Evolutionary conservation across 2,113 vertebrate genomes (phyloP), one percentile per base, ranked within the genome.

Genomic region (Etia nguti): DNA sequence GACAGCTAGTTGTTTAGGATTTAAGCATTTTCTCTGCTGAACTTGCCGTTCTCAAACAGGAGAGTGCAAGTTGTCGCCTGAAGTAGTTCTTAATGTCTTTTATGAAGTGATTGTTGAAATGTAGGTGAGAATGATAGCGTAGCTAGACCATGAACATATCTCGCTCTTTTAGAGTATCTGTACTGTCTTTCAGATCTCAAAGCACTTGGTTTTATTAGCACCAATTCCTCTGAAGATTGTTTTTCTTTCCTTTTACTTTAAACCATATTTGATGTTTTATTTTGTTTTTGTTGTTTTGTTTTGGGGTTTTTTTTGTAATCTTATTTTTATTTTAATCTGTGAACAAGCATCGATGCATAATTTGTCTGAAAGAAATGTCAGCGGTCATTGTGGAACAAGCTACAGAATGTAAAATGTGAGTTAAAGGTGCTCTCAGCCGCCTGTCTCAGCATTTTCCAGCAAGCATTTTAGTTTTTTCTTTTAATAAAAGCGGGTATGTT

Each of bases 361-460:
- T 88, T 94, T 93, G 91, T 94, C 90, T 92, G 91, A 95, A 94
- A 92, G 86, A 95, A 94, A 90, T 87, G 87, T 86, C 79, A 24
- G 81, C 85, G 83, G 92, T 96, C 90, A 90, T 90, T 75, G 92
- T 95, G 94, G 93, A 93, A 86, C 94, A 92, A 90, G 94, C 94
- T 95, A 93, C 89, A 90, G 94, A 96, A 95, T 95, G 93, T 95
- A 94, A 68, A 68, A 94, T 86, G 90, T 94, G 92, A 92, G 94
- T 89, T 94, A 90, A 83, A 79, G 91, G 73, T 93, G 93, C 94
- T 93, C 89, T 65, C 46, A 90, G 94, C 91, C 93, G 77, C 86
- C 93, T 94, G 95, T 94, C 89, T 95, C 92, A 92, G 91, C 90
- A 88, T 93, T 86, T 77, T 68, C 84, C 85, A 91, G 91, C 80